A percentile compares a stretch with the other conserved stretches of the same genome.
Evolutionary conservation across 2,888 invertebrate genomes (phyloP).

Genomic region (Pollenia griseotomentosa): DNA sequence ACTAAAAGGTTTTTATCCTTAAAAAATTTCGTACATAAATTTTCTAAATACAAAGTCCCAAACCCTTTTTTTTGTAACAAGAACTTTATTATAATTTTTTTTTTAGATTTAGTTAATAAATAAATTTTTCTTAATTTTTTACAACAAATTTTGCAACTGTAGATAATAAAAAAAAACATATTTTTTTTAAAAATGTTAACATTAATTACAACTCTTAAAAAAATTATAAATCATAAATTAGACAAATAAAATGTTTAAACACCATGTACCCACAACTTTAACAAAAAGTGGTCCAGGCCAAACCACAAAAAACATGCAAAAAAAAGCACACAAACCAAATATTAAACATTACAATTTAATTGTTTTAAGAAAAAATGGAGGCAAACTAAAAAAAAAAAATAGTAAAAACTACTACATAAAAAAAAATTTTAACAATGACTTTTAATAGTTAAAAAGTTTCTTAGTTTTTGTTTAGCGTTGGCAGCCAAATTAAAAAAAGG

Average conservation of each 20-base stretch:
- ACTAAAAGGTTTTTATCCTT: too few relatives aligned
- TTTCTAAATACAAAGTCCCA: too few relatives aligned
- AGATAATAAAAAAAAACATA: slow-evolving; percentile 7
- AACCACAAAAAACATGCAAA: slow-evolving; percentile 19
- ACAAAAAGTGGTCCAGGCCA: slow-evolving; percentile 28
- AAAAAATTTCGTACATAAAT: too few relatives aligned
- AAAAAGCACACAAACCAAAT: not conserved
- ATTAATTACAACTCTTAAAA: slow-evolving; percentile 48
- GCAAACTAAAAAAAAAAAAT: slow-evolving; percentile 7
- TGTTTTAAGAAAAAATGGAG: slow-evolving; percentile 25
- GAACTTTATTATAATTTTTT: not conserved
- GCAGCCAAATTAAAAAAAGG: slow-evolving; percentile 33
- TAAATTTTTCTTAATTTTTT: slow-evolving; percentile 20
- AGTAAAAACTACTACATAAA: slow-evolving; percentile 47
- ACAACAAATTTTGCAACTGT: slow-evolving; percentile 39
- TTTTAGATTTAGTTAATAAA: slow-evolving; percentile 10
- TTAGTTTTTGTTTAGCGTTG: slow-evolving; percentile 19
- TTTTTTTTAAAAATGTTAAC: slow-evolving; percentile 25
- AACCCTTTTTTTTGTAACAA: too few relatives aligned
- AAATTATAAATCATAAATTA: slow-evolving; percentile 59
- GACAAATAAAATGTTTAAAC: not conserved
- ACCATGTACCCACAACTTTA: slow-evolving; percentile 21
- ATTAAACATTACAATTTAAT: slow-evolving; percentile 57
- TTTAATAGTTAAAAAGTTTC: not conserved
- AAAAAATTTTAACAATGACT: slow-evolving; percentile 38